phyloP scores from a whole-genome alignment of 2,113 vertebrate species.

The Nothoprocta pentlandii region DNA sequence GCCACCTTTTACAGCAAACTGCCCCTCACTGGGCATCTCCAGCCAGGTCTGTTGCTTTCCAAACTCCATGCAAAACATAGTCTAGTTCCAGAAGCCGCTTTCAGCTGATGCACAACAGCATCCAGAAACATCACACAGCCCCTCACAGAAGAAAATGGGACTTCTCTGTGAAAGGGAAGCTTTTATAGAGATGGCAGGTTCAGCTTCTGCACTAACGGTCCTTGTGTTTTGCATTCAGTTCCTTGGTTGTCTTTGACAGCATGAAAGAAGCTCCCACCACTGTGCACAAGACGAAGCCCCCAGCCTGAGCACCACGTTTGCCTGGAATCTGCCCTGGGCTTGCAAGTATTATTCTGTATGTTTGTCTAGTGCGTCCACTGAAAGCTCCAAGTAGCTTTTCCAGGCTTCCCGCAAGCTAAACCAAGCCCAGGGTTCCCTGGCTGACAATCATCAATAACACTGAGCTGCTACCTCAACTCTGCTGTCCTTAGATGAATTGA shows the following conservation, averaged over 20 bases:
- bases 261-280: background rate
- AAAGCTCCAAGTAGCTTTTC: background rate
- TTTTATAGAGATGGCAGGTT: background rate
- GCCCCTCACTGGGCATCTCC: background rate
- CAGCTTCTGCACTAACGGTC: background rate
- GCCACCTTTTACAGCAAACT: background rate
- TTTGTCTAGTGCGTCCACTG: constrained; percentile 29
- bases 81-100: background rate
- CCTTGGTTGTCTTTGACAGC: background rate
- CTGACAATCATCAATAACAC: background rate
- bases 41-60: background rate
- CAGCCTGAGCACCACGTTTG: constrained; percentile 47
- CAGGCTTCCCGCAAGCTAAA: background rate
- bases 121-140: background rate
- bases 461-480: background rate
- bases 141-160: background rate
- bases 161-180: background rate
- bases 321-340: constrained; percentile 69
- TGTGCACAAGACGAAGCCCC: background rate
- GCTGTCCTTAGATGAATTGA: background rate
- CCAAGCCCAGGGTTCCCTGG: constrained; percentile 20
- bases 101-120: background rate
- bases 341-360: constrained; percentile 31
- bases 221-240: background rate
- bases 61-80: background rate